Base-by-base conservation (phyloP, 2,797 vertebrate genomes). In the Chaunax sp. region DNA sequence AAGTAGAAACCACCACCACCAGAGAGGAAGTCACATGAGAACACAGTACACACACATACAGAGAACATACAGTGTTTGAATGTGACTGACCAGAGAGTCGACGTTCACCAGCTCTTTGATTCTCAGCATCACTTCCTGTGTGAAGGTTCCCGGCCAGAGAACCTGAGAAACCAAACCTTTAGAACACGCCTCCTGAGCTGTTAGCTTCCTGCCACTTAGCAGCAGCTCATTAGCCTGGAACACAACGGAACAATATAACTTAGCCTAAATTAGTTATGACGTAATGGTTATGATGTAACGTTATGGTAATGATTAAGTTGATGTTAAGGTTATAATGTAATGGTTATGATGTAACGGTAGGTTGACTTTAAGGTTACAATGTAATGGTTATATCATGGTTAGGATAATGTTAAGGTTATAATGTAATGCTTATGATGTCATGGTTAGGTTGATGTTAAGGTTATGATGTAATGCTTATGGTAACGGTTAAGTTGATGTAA, bases 141-240 rank as follows among this genome's bases (percentile, higher is more conserved):
- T 96, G 90, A 99, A 99, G 5, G 98, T 99, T 74, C 94, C 96
- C 0, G 98, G 97, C 97, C 98, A 99, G 33, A 99, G 95, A 66
- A 99, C 98, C 92, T 99, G 98, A 9, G 97, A 99, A 47, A 99
- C 97, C 81, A 99, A 86, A 69, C 98, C 98, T 85, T 98, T 98
- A 70, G 94, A 93, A 75, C 97, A 98, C 0, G 97, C 98, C 88
- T 99, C 98, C 92, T 98, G 97, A 0, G 98, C 97, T 0, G 97
- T 99, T 90, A 99, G 25, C 92, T 98, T 99, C 87, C 97, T 95
- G 74, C 96, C 96, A 9, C 96, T 96, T 71, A 99, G 94, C 70
- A 98, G 90, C 95, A 99, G 95, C 89, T 99, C 98, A 70, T 96
- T 98, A 10, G 97, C 98, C 97, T 98, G 90, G 2, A 78, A 66